Evolutionary conservation across 1,140 invertebrate species (phyloP), one percentile per base, ranked within the genome.

Genomic region (Calephelis nemesis): DNA sequence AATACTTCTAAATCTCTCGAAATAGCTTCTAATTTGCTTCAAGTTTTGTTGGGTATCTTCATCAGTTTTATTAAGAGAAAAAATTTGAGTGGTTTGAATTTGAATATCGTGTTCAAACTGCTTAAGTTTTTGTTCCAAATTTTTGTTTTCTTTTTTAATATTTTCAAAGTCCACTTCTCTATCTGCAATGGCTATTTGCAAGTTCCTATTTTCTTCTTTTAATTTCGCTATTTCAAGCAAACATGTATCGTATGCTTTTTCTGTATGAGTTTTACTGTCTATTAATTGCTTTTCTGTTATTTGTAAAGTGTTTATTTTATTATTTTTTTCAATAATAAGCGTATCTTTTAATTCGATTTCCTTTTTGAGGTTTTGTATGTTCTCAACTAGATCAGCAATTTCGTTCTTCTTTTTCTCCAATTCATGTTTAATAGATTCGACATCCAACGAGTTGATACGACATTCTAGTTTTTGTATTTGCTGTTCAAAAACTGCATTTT

Each of bases 1-100:
- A 45, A 85, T 79, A 65, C 73, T 63, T 69, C 82, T 74, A 65
- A 85, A 49, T 74, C 85, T 83, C 7, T 50, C 15, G 52, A 84
- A 65, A n/a, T 71, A 69, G 42, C 49, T 60, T 71, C 81, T 82
- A 12, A 72, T 78, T 68, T 70, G 76, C 15, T 71, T 50, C 19
- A 87, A 54, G 69, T 79, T 66, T 69, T 81, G 74, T 65, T 80
- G 63, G 12, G 68, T 54, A 70, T 77, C 68, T 49, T 68, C 50
- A 9, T 78, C 64, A 48, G 75, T 40, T 42, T 78, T 76, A 39
- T 72, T 69, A 5, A 84, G 40, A 39, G 71, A 74, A 45, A 19
- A 54, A 62, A 87, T 83, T 15, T 76, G 7, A 54, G 69, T 49
- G 30, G 80, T 65, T 71, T 88, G 88, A n/a, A 19, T 50, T 67